A percentile compares a stretch with the other conserved stretches of the same genome.
These are phyloP conservation scores for Chondrosia reniformis DNA, from an alignment of 37 sponge, comb jelly and placozoan species.

Conservation along the genomic window DNA sequence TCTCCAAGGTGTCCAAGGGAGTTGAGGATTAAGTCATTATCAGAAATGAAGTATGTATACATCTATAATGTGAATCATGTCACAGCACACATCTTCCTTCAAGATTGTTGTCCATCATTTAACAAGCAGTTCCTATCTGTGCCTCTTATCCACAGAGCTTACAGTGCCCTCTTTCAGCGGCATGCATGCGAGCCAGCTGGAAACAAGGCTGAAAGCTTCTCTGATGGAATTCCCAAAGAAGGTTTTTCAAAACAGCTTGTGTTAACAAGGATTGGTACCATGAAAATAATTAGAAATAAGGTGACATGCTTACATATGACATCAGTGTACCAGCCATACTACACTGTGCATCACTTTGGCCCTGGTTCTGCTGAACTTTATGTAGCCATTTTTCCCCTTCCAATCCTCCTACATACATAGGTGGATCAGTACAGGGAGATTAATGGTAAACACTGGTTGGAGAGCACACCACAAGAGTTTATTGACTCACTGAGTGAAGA, in stretches of 20 bases:
- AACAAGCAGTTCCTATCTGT: too few species aligned
- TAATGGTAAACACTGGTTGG: slow-evolving; percentile 44
- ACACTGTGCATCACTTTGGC: too few species aligned
- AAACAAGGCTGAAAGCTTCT: slow-evolving; percentile 43
- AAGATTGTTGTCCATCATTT: too few species aligned
- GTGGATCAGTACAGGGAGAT: slow-evolving; percentile 61
- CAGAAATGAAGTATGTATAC: slow-evolving; percentile 9
- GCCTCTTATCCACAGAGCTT: slow-evolving; percentile 42
- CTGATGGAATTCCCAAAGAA: slow-evolving; percentile 86
- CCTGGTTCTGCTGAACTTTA: too few species aligned
- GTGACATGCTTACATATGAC: slow-evolving; percentile 45
- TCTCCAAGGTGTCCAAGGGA: slow-evolving; percentile 28
- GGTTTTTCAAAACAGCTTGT: slow-evolving; percentile 61
- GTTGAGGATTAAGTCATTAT: not conserved
- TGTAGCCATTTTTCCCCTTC: too few species aligned
- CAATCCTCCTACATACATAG: too few species aligned
- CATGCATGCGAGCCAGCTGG: slow-evolving; percentile 87
- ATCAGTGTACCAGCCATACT: too few species aligned
- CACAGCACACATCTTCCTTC: too few species aligned
- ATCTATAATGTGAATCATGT: too few species aligned
- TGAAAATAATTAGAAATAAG: slow-evolving; percentile 83
- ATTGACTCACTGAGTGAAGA: slow-evolving; percentile 11
- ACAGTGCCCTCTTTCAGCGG: slow-evolving; percentile 81
- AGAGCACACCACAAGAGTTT: not conserved
- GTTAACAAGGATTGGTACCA: slow-evolving; percentile 83